These are phyloP conservation scores for Parus major DNA, from an alignment of 2,113 vertebrate species.

Conservation along the genomic window DNA sequence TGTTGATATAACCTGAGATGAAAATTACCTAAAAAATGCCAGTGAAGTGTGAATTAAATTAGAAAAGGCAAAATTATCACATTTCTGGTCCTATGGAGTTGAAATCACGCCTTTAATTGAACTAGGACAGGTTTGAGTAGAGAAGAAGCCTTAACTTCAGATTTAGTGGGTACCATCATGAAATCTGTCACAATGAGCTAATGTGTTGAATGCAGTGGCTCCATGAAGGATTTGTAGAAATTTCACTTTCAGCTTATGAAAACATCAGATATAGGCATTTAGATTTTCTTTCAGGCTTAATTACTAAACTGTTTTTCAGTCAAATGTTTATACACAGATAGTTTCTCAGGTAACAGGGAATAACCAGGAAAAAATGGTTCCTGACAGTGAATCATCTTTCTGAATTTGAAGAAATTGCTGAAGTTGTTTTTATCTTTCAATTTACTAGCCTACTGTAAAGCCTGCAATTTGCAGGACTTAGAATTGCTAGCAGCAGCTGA, in stretches of 20 bases:
- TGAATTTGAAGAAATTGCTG: background rate
- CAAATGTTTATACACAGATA: background rate
- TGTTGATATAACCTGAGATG: background rate
- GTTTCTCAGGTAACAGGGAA: background rate
- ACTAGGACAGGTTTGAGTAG: background rate
- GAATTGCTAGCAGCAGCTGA: background rate
- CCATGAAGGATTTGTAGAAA: background rate
- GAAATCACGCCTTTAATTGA: constrained; percentile 27
- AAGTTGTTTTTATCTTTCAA: background rate
- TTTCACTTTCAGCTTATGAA: background rate
- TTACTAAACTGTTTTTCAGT: background rate
- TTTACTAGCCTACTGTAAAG: background rate
- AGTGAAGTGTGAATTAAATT: background rate
- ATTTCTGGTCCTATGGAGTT: background rate
- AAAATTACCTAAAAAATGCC: background rate
- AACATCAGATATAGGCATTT: background rate
- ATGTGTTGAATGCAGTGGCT: background rate
- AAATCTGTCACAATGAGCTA: background rate
- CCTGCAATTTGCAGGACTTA: background rate
- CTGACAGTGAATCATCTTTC: background rate
- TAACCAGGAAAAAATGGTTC: background rate
- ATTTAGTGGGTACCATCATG: background rate
- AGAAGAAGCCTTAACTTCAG: background rate
- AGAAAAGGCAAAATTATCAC: background rate
- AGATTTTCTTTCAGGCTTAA: background rate